Evolutionary conservation across 2,888 invertebrate species (phyloP).

Genomic region (Euspilapteryx auroguttella): DNA sequence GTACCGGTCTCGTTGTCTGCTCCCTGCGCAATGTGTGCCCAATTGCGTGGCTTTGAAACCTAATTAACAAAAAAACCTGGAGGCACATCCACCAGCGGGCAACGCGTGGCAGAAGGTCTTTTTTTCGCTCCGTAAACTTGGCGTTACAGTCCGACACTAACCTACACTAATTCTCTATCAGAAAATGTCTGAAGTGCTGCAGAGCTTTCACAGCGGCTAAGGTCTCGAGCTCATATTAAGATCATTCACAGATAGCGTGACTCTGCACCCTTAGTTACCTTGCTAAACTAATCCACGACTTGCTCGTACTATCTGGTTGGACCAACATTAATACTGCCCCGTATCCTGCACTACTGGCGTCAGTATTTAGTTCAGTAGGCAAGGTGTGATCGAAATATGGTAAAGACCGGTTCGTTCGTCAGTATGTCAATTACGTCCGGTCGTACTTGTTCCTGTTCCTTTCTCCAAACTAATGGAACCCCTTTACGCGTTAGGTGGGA

Average conservation of each 20-base stretch:
- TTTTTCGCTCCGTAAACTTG: slow-evolving; percentile 11
- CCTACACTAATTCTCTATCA: too few relatives aligned
- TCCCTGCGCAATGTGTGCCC: too few relatives aligned
- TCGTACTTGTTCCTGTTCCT: not conserved
- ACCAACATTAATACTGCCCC: slow-evolving; percentile 15
- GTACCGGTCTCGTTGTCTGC: too few relatives aligned
- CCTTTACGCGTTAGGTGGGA: not conserved
- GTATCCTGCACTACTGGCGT: slow-evolving; percentile 13
- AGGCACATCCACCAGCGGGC: slow-evolving; percentile 15
- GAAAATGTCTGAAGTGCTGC: too few relatives aligned
- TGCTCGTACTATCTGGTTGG: slow-evolving; percentile 6
- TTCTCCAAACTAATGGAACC: not conserved
- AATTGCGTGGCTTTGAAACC: too few relatives aligned
- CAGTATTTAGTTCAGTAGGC: slow-evolving; percentile 13
- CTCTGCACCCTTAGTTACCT: too few relatives aligned
- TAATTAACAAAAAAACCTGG: slow-evolving; percentile 11
- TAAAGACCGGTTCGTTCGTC: slow-evolving; percentile 12
- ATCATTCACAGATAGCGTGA: too few relatives aligned
- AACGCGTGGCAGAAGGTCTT: slow-evolving; percentile 12
- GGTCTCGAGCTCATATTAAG: too few relatives aligned
- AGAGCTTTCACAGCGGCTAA: too few relatives aligned
- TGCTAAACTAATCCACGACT: too few relatives aligned
- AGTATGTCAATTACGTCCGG: slow-evolving; percentile 1
- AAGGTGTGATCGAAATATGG: slow-evolving; percentile 11
- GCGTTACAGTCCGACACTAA: slow-evolving; percentile 15